Base-by-base conservation (phyloP, 2,888 invertebrate genomes). In the Nasonia oneida region DNA sequence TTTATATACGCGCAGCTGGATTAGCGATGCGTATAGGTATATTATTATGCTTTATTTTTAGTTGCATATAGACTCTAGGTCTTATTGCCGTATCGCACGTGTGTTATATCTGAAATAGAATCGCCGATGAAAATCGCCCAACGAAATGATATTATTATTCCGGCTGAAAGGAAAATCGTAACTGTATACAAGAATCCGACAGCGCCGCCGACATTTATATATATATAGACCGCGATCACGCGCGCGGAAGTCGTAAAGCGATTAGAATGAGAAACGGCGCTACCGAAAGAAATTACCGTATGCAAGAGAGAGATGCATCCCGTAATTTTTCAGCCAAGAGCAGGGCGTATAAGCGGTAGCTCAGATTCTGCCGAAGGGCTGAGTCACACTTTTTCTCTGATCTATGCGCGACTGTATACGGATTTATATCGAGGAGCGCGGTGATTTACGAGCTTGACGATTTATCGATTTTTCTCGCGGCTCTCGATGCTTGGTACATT, bases 231-330 rank as follows among this genome's bases (percentile, higher is more conserved):
- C 23, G 23, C 23, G 23, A 23, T 23, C 23, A 23, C 23, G 23
- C 23, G 23, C 23, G 23, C 73, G 84, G 80, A 80, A 84, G 79
- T 84, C 33, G 67, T 67, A 80, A 67, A 39, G 74, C 29, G 81
- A 81, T 84, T 84, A 84, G 76, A 80, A 42, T 80, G 80, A 84
- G 50, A 74, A 84, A 80, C 23, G 33, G 71, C 33, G 10, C 23
- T 50, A 39, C 37, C 37, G 1, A 57, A n/a, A 75, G n/a, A 64
- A 39, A 42, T 3, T 23, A 47, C n/a, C 73, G 18, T 23, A n/a
- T 29, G 3, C 37, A 29, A 29, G 29, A 29, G 29, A 39, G 33
- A 37, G 3, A 33, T 18, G 79, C 33, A 18, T 33, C 37, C 61
- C 61, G 73, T 42, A 50, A 47, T 77, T 77, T 81, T 83, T 78